A percentile compares a stretch with the other conserved stretches of the same genome.
Evolutionary conservation across 2,888 invertebrate species (phyloP).

Genomic region (Spisula solida): DNA sequence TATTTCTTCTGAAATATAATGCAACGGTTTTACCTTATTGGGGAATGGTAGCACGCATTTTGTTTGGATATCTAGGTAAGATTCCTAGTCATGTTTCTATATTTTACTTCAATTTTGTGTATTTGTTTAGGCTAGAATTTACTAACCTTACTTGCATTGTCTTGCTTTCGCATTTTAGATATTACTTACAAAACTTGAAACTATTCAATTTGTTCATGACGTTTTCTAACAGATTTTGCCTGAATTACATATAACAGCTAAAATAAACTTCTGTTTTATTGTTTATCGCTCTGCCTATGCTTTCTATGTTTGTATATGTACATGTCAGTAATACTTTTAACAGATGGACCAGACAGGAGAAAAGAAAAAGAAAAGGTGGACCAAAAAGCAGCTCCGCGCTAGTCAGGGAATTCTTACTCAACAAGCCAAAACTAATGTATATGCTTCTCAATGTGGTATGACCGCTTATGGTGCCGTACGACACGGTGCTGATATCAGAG

Average conservation of each 20-base stretch:
- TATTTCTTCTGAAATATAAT: neutral
- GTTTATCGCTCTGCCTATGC: constrained; percentile 26
- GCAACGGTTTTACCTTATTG: constrained; percentile 8
- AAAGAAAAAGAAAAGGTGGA: constrained; percentile 68
- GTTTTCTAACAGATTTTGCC: constrained; percentile 17
- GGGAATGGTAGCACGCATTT: constrained; percentile 22
- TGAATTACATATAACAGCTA: neutral
- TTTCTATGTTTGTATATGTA: constrained; percentile 45
- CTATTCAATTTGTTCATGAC: neutral
- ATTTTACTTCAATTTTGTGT: constrained; percentile 30
- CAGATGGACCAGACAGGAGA: constrained; percentile 66
- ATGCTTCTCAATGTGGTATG: constrained; percentile 86
- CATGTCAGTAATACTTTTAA: constrained; percentile 52
- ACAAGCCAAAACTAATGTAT: constrained; percentile 86
- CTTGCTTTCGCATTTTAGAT: constrained; percentile 19
- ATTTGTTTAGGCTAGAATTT: constrained; percentile 28
- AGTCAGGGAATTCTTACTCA: constrained; percentile 64
- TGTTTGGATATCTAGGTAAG: constrained; percentile 41
- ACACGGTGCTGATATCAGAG: constrained; percentile 86
- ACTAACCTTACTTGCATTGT: constrained; percentile 22
- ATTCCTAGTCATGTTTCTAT: constrained; percentile 28
- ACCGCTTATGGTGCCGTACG: constrained; percentile 81
- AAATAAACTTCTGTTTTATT: constrained; percentile 9
- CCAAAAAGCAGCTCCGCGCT: constrained; percentile 65
- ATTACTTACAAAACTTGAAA: neutral